Base-by-base conservation (phyloP, 2,113 vertebrate genomes). In the Eleginops maclovinus region DNA sequence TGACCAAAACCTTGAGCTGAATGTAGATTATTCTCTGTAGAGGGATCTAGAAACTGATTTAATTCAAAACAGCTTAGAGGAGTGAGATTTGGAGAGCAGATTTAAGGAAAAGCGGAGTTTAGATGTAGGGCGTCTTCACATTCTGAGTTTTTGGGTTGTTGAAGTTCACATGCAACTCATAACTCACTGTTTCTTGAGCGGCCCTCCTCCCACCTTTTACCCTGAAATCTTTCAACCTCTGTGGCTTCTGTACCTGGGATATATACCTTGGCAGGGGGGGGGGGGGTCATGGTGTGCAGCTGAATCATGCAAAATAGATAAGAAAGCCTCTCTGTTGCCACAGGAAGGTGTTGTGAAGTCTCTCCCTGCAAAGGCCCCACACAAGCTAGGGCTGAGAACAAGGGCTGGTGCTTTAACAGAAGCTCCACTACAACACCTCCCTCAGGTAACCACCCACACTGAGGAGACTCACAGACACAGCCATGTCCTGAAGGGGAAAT, bases 361-460 rank as follows among this genome's bases (percentile, higher is more conserved):
- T 72, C 60, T 62, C 72, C 66, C 56, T 68, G 80, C 66, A 75
- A 79, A 81, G 77, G n/a, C 46, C 44, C 76, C 72, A 62, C 72
- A 79, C 64, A 53, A 49, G 46, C 74, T 31, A 5, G 49, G 7
- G 40, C 54, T 44, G 70, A 82, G 75, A 82, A 84, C 54, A 76
- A 81, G 65, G 65, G 72, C 40, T 16, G 21, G 40, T n/a, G 44
- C 51, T 82, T 84, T 54, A 65, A 84, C 61, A 71, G 59, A 58
- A 36, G 50, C 54, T 19, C 11, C 14, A 24, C 4, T 54, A 26
- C 63, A 76, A 70, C 26, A 54, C 50, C 94, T 96, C 90, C 95
- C 71, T 96, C 96, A 44, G 95, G 95, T 84, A 96, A 94, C 87
- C 96, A 95, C 87, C 94, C 97, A 59, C 96, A 96, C 67, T 26